phyloP scores from a whole-genome alignment of 2,888 invertebrate species.

The Pyralis farinalis region DNA sequence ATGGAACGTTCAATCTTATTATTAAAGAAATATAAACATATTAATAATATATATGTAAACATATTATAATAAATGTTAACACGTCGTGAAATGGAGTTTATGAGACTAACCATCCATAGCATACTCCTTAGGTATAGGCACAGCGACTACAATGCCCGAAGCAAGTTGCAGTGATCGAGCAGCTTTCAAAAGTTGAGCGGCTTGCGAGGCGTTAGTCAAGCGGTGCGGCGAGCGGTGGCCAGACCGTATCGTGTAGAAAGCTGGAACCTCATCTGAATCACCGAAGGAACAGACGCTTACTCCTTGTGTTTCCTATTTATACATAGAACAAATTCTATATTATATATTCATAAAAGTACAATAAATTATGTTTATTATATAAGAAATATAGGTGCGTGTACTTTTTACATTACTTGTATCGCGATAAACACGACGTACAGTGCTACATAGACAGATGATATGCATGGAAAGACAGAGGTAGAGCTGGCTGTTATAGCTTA shows the following conservation, averaged over 20 bases:
- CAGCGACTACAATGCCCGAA: slow-evolving; percentile 92
- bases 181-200: slow-evolving; percentile 86
- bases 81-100: neutral
- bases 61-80: too few species aligned
- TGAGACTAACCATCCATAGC: slow-evolving; percentile 77
- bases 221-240: slow-evolving; percentile 87
- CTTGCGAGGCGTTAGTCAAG: slow-evolving; percentile 82
- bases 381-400: too few species aligned
- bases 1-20: too few species aligned
- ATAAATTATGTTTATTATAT: too few species aligned
- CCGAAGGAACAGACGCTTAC: slow-evolving; percentile 93
- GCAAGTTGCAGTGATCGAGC: slow-evolving; percentile 76
- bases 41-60: too few species aligned
- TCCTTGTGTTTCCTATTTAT: slow-evolving; percentile 91
- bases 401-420: too few species aligned
- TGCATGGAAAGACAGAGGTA: too few species aligned
- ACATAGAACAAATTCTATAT: slow-evolving; percentile 2
- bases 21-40: too few species aligned
- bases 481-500: too few species aligned
- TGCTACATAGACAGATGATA: too few species aligned
- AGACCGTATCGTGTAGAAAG: slow-evolving; percentile 93
- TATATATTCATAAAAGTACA: too few species aligned
- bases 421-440: too few species aligned
- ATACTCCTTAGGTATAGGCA: slow-evolving; percentile 90
- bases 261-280: slow-evolving; percentile 89